Conservation (phyloP, 2,888 invertebrate genomes). For the Tupiocoris notatus region DNA sequence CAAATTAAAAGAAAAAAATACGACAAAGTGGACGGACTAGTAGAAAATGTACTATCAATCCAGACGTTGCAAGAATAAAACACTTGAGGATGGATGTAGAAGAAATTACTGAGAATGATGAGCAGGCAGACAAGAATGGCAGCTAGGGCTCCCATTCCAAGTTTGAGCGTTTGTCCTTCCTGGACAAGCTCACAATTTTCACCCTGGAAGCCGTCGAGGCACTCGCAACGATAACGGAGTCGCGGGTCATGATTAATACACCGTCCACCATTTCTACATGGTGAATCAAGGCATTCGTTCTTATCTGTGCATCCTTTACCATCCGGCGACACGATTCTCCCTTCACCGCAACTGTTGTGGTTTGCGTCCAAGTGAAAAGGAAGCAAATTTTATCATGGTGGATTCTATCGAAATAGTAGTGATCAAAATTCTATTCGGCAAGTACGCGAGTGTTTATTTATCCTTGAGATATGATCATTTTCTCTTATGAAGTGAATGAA, state of each 20-base stretch:
- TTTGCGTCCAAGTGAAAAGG: neutral
- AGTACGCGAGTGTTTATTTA: too few relatives aligned
- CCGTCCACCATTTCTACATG: constrained; percentile 88
- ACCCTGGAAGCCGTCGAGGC: constrained; percentile 90
- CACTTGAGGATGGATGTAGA: too few relatives aligned
- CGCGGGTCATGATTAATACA: constrained; percentile 90
- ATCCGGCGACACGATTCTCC: constrained; percentile 84
- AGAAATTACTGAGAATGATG: constrained; percentile 91
- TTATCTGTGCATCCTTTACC: constrained; percentile 92
- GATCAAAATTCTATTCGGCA: too few relatives aligned
- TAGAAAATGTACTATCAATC: too few relatives aligned
- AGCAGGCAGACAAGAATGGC: constrained; percentile 96
- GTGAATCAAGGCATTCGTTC: constrained; percentile 91
- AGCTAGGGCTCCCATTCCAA: constrained; percentile 95
- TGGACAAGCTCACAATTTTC: constrained; percentile 91
- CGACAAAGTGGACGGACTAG: too few relatives aligned
- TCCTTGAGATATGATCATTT: too few relatives aligned
- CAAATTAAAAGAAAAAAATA: too few relatives aligned
- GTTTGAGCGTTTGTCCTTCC: constrained; percentile 90
- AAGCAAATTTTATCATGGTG: too few relatives aligned
- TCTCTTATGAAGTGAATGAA: too few relatives aligned
- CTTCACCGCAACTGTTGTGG: constrained; percentile 80
- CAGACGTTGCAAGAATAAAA: too few relatives aligned
- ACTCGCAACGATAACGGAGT: constrained; percentile 81
- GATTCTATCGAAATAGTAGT: too few relatives aligned